Evolutionary conservation across 1,140 invertebrate species (phyloP).

Genomic region (Bombus consobrinus): DNA sequence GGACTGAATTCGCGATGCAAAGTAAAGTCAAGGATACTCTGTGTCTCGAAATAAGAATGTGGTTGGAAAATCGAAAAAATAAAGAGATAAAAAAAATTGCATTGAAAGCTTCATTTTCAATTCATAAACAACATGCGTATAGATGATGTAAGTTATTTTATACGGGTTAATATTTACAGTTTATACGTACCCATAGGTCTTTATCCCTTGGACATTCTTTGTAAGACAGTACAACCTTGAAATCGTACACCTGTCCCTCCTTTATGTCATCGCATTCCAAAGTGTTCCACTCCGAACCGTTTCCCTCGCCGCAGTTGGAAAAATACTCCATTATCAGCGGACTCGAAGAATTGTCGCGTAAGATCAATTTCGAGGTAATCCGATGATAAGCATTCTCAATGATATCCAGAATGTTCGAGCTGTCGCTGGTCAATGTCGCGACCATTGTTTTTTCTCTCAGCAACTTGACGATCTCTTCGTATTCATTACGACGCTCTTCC

Average conservation of each 20-base stretch:
- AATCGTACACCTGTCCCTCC: slow-evolving; percentile 67
- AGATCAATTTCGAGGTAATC: slow-evolving; percentile 64
- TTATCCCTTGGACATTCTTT: slow-evolving; percentile 67
- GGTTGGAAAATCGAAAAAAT: too few relatives aligned
- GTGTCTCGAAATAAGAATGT: not conserved
- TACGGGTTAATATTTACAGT: not conserved
- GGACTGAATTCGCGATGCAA: not conserved
- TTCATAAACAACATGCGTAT: too few relatives aligned
- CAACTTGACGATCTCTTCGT: slow-evolving; percentile 61
- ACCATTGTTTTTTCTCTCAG: slow-evolving; percentile 67
- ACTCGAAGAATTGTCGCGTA: slow-evolving; percentile 67
- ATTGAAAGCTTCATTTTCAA: too few relatives aligned
- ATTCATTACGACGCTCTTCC: slow-evolving; percentile 62
- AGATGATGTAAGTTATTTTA: not conserved
- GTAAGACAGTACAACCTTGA: slow-evolving; percentile 61
- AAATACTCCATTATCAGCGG: slow-evolving; percentile 61
- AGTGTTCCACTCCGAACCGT: slow-evolving; percentile 23
- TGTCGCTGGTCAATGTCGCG: slow-evolving; percentile 65
- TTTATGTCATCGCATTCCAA: slow-evolving; percentile 63
- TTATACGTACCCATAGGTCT: slow-evolving; percentile 59
- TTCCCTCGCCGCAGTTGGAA: slow-evolving; percentile 58
- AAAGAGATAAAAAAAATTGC: not conserved
- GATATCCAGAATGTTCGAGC: slow-evolving; percentile 73
- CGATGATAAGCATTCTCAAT: slow-evolving; percentile 69
- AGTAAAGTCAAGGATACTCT: not conserved